These are phyloP conservation scores for Clarias pachynema DNA, from an alignment of 2,797 vertebrate species.

Conservation along the genomic window DNA sequence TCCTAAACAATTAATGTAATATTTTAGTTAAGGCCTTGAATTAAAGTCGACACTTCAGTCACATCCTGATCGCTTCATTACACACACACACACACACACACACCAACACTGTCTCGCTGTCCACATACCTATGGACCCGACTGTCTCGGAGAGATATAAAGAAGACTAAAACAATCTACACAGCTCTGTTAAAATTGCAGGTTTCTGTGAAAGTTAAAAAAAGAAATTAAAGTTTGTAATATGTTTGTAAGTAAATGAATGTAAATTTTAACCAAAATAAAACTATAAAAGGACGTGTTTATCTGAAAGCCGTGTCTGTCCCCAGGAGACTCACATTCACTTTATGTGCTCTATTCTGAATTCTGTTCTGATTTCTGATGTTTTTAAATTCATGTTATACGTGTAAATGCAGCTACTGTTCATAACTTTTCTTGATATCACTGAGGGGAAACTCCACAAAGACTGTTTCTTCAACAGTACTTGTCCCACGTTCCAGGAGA, in stretches of 20 bases:
- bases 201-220: too few species aligned
- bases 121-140: too few species aligned
- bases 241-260: too few species aligned
- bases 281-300: background rate
- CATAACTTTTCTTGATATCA: constrained; percentile 26
- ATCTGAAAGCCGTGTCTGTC: background rate
- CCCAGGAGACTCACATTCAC: background rate
- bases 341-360: background rate
- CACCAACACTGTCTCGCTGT: too few species aligned
- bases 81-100: too few species aligned
- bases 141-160: background rate
- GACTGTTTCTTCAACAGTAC: constrained; percentile 79
- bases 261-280: background rate
- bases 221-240: too few species aligned
- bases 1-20: too few species aligned
- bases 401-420: background rate
- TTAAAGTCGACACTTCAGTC: too few species aligned
- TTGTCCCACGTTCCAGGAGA: constrained; percentile 83
- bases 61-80: too few species aligned
- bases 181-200: too few species aligned
- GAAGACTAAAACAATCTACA: too few species aligned
- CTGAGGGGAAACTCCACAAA: constrained; percentile 61
- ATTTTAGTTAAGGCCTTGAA: too few species aligned
- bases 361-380: background rate
- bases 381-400: background rate